Percentiles rank a stretch among this genome's conserved stretches.
Conservation (phyloP, 2,797 vertebrate species). For the Dermochelys coriacea region DNA sequence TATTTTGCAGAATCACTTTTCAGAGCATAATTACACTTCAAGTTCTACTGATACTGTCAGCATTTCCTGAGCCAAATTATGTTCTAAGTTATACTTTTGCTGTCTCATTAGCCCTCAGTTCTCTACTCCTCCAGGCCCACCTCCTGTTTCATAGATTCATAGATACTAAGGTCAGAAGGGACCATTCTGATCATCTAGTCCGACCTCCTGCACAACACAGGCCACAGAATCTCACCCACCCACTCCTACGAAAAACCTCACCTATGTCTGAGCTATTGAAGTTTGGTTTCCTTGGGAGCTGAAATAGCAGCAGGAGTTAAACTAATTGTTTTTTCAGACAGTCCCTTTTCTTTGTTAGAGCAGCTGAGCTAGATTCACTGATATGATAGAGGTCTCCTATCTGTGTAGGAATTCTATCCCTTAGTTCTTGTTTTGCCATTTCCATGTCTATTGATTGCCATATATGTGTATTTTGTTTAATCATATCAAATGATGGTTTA, state of each 20-base stretch:
- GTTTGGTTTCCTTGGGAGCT: background rate
- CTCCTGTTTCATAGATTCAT: too few species aligned
- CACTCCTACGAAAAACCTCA: too few species aligned
- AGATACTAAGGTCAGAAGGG: too few species aligned
- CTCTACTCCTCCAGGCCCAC: background rate
- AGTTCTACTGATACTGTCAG: background rate
- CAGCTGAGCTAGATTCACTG: background rate
- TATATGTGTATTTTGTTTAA: background rate
- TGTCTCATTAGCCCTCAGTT: background rate
- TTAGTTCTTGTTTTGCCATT: background rate
- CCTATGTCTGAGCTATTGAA: too few species aligned
- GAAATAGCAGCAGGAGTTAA: background rate
- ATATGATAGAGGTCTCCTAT: too few species aligned
- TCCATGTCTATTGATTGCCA: background rate
- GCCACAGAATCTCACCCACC: too few species aligned
- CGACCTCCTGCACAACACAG: too few species aligned
- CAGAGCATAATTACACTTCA: background rate
- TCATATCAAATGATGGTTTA: background rate
- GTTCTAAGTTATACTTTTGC: background rate
- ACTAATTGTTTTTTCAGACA: background rate
- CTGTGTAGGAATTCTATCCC: too few species aligned
- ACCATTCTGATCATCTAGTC: too few species aligned
- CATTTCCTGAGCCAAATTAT: background rate
- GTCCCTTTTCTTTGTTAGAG: background rate
- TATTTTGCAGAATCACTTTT: background rate